A percentile compares a stretch with the other conserved stretches of the same genome.
Conservation (phyloP, 1,140 invertebrate genomes). For the Panagrolaimus sp. region DNA sequence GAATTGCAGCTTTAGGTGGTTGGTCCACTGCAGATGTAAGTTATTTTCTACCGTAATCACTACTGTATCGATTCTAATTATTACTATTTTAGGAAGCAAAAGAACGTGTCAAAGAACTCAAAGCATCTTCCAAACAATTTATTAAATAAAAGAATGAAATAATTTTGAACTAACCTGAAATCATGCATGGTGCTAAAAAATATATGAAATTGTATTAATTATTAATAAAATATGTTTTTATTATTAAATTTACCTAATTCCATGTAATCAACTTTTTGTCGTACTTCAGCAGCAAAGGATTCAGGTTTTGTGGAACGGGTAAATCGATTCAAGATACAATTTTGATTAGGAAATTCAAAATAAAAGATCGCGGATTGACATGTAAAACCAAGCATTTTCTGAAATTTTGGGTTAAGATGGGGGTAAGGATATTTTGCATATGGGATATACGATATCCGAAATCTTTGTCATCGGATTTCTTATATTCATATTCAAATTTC, state of each 20-base stretch:
- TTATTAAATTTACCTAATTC: too few relatives aligned
- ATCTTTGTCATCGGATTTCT: too few relatives aligned
- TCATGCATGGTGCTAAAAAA: constrained; percentile 10
- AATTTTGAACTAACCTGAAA: not conserved
- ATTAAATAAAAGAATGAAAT: not conserved
- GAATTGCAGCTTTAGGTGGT: not conserved
- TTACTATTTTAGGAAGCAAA: constrained; percentile 6
- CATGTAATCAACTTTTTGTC: constrained; percentile 16
- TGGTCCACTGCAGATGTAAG: constrained; percentile 7
- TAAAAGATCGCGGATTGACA: constrained; percentile 13
- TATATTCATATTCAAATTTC: too few relatives aligned
- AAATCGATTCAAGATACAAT: constrained; percentile 2
- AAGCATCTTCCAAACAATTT: not conserved
- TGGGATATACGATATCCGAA: too few relatives aligned
- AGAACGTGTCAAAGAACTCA: constrained; percentile 10
- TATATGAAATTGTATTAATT: too few relatives aligned
- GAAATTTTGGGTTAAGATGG: not conserved
- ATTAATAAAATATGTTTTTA: too few relatives aligned
- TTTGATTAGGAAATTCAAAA: constrained; percentile 14
- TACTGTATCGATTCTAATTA: too few relatives aligned
- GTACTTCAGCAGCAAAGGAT: not conserved
- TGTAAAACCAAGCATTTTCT: not conserved
- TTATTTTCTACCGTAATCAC: not conserved
- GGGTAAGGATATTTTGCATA: too few relatives aligned
- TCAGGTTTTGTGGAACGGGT: constrained; percentile 1